Evolutionary conservation across 2,888 invertebrate genomes (phyloP), one percentile per base, ranked within the genome.

Genomic region (Autographa gamma): DNA sequence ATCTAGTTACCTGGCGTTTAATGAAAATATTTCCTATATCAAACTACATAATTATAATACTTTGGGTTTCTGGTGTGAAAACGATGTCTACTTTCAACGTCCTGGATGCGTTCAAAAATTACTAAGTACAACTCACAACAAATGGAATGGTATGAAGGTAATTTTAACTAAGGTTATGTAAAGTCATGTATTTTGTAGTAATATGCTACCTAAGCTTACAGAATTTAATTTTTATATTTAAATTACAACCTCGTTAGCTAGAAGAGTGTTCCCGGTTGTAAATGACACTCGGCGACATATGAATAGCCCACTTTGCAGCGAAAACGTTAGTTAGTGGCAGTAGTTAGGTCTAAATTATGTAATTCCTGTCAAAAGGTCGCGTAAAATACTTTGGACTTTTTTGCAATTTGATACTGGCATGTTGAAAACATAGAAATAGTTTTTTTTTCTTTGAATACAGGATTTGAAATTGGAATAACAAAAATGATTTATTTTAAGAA

Each of bases 231-330:
- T 56, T 56, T 56, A 25, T 25, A 13, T 56, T 19, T 13, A 25
- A 56, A 19, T 56, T 56, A 56, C 54, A 56, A 56, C 19, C 54
- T 56, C 54, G 25, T 56, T 56, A 56, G 54, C 9, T 5, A 13
- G 13, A 25, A 56, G 54, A 56, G 54, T 25, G 25, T 56, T 11
- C 13, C 54, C 8, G 25, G 19, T 25, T 25, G 19, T 56, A 19
- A 19, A 56, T 25, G 48, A 48, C 54, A 56, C 54, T 54, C 11
- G 11, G 19, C 25, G 19, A 25, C 25, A 56, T 5, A 25, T 56
- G 25, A 56, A 56, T 56, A 14, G 19, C 25, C 19, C 54, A 56
- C 54, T 56, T 56, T 56, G 18, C 18, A 56, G 54, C 19, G n/a
- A 56, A 25, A 25, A 56, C 54, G 54, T 56, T 56, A 56, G 13